Percentiles rank a stretch among this genome's conserved stretches.
Evolutionary conservation across 2,888 invertebrate genomes (phyloP).

Genomic region (Sylvicola cinctus): DNA sequence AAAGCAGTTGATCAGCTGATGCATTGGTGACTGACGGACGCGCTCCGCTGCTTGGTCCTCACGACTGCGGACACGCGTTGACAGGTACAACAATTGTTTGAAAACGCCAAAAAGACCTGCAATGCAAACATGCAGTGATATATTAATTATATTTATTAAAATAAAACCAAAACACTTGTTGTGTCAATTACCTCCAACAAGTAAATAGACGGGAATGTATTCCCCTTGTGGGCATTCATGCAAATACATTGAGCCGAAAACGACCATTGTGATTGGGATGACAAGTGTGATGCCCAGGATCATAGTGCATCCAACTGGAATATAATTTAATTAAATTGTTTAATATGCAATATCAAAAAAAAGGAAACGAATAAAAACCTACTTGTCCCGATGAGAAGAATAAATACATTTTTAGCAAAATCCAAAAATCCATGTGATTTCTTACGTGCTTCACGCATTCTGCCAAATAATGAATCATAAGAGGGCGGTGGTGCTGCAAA

Average conservation of each 20-base stretch:
- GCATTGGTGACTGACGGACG: slow-evolving; percentile 30
- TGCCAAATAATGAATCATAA: slow-evolving; percentile 43
- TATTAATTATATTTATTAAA: no score
- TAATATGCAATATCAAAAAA: background rate
- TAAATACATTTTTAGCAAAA: slow-evolving; percentile 36
- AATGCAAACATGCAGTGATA: no score
- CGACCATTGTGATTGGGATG: slow-evolving; percentile 45
- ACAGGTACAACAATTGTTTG: slow-evolving; percentile 36
- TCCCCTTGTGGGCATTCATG: slow-evolving; percentile 42
- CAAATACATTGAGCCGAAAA: slow-evolving; percentile 39
- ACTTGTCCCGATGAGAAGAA: slow-evolving; percentile 40
- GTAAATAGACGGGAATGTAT: slow-evolving; percentile 45
- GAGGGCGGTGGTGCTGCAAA: slow-evolving; percentile 38
- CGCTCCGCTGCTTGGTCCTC: slow-evolving; percentile 32
- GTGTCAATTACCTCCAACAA: slow-evolving; percentile 32
- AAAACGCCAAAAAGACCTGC: slow-evolving; percentile 39
- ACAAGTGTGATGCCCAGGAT: slow-evolving; percentile 38
- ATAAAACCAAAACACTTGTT: no score
- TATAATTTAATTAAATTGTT: no score
- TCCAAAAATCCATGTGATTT: slow-evolving; percentile 36
- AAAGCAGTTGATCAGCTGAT: slow-evolving; percentile 37
- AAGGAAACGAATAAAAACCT: slow-evolving; percentile 16
- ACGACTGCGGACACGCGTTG: slow-evolving; percentile 29
- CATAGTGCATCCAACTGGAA: slow-evolving; percentile 40
- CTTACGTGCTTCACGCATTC: slow-evolving; percentile 37